Evolutionary conservation across 2,888 invertebrate genomes (phyloP).

Genomic region (Galerucella calmariensis): DNA sequence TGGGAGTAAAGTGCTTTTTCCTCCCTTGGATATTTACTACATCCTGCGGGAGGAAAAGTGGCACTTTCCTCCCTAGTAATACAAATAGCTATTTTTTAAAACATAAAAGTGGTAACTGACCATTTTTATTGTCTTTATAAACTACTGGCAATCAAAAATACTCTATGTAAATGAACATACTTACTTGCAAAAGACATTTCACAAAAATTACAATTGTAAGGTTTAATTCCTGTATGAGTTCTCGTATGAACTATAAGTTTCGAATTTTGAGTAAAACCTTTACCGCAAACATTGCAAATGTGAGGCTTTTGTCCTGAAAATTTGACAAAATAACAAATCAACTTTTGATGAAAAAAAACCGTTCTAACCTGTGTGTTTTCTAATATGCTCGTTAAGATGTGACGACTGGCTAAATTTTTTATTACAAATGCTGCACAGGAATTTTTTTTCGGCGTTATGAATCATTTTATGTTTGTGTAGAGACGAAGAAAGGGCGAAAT

Average conservation of each 20-base stretch:
- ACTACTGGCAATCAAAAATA: not conserved
- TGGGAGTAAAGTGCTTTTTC: too few relatives aligned
- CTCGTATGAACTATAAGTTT: slow-evolving; percentile 60
- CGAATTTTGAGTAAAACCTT: slow-evolving; percentile 57
- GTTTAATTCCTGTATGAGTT: slow-evolving; percentile 61
- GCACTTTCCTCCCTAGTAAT: too few relatives aligned
- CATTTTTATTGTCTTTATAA: too few relatives aligned
- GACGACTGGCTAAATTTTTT: slow-evolving; percentile 61
- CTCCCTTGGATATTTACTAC: too few relatives aligned
- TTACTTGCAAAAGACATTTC: slow-evolving; percentile 60
- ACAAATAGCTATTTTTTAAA: too few relatives aligned
- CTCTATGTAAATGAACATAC: slow-evolving; percentile 34
- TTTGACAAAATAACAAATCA: not conserved
- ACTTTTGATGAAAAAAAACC: slow-evolving; percentile 1
- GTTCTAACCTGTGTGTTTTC: slow-evolving; percentile 58
- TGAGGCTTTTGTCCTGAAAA: slow-evolving; percentile 58
- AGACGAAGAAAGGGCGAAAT: slow-evolving; percentile 61
- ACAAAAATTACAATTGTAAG: slow-evolving; percentile 59
- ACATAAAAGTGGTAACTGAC: too few relatives aligned
- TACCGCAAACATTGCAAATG: slow-evolving; percentile 60
- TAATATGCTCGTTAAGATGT: slow-evolving; percentile 59
- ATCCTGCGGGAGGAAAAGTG: too few relatives aligned
- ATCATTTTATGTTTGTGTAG: slow-evolving; percentile 60
- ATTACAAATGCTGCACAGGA: slow-evolving; percentile 59
- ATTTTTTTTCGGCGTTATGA: slow-evolving; percentile 58